Evolutionary conservation across 2,113 vertebrate genomes (phyloP).

Genomic region (Podarcis cretensis): DNA sequence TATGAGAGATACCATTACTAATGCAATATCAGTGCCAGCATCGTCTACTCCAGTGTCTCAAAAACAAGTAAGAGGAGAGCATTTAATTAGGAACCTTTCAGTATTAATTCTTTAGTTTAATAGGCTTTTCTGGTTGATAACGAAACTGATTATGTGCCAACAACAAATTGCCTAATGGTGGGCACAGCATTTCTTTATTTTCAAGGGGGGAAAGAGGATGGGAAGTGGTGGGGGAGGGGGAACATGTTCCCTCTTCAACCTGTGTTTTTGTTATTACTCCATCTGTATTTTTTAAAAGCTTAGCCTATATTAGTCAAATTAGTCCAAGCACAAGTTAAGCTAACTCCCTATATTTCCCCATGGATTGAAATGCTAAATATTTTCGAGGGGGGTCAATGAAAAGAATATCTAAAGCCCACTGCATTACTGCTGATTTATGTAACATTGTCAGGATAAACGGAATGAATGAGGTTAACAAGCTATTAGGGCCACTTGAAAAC

Average conservation of each 20-base stretch:
- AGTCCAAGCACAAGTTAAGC: constrained; percentile 28
- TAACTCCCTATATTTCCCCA: constrained; percentile 32
- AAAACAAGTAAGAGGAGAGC: constrained; percentile 70
- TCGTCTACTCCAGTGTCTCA: constrained; percentile 65
- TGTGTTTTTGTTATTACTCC: constrained; percentile 55
- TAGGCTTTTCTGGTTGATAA: constrained; percentile 75
- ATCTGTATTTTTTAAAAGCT: constrained; percentile 44
- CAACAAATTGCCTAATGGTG: constrained; percentile 69
- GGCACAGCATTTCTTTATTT: constrained; percentile 30
- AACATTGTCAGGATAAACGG: background rate
- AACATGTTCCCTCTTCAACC: constrained; percentile 14
- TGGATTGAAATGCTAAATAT: background rate
- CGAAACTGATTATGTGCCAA: constrained; percentile 70
- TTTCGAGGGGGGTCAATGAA: background rate
- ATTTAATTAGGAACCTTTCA: constrained; percentile 78
- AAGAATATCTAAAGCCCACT: background rate
- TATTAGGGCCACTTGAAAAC: background rate
- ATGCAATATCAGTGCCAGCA: constrained; percentile 43
- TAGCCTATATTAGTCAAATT: constrained; percentile 50
- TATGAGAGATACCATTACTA: constrained; percentile 70
- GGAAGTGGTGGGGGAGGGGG: too few relatives aligned
- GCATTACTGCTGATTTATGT: background rate
- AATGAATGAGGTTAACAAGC: too few relatives aligned
- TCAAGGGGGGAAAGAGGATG: constrained; percentile 17
- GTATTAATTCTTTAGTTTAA: constrained; percentile 76